Percentiles rank a stretch among this genome's conserved stretches.
Conservation (phyloP, 1,140 invertebrate species). For the Hetaerina americana region DNA sequence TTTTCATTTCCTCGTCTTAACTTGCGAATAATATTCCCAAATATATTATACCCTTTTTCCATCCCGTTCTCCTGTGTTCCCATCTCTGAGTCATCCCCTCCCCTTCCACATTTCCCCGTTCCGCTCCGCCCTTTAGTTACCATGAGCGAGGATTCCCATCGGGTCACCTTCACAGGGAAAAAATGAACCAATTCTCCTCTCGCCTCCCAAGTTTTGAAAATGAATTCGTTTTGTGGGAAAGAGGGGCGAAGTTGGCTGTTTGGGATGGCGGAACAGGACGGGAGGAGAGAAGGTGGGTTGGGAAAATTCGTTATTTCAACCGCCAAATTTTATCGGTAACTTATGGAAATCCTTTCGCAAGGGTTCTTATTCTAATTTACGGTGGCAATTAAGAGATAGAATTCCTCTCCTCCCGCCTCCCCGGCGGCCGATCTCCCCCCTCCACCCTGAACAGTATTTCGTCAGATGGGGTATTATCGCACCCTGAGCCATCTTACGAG, state of each 20-base stretch:
- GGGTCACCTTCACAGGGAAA: background rate
- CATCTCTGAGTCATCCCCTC: too few relatives aligned
- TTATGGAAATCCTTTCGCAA: background rate
- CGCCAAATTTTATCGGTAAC: background rate
- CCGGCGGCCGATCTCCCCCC: too few relatives aligned
- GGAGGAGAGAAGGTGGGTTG: background rate
- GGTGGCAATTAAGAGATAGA: background rate
- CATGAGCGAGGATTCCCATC: background rate
- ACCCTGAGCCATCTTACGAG: too few relatives aligned
- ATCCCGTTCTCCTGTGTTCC: background rate
- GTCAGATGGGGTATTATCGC: too few relatives aligned
- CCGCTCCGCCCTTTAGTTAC: too few relatives aligned
- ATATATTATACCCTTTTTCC: background rate
- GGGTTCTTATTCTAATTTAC: background rate
- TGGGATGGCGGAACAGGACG: background rate
- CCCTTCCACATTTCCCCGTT: too few relatives aligned
- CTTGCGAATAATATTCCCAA: background rate
- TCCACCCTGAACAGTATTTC: too few relatives aligned
- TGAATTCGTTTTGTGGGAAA: background rate
- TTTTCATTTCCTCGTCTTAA: background rate
- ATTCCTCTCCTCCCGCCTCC: too few relatives aligned
- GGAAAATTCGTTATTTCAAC: background rate
- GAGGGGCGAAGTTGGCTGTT: background rate
- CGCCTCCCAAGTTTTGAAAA: background rate
- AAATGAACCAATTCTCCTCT: background rate